Evolutionary conservation across 2,797 vertebrate genomes (phyloP).

Genomic region (Hippocampus kuda): DNA sequence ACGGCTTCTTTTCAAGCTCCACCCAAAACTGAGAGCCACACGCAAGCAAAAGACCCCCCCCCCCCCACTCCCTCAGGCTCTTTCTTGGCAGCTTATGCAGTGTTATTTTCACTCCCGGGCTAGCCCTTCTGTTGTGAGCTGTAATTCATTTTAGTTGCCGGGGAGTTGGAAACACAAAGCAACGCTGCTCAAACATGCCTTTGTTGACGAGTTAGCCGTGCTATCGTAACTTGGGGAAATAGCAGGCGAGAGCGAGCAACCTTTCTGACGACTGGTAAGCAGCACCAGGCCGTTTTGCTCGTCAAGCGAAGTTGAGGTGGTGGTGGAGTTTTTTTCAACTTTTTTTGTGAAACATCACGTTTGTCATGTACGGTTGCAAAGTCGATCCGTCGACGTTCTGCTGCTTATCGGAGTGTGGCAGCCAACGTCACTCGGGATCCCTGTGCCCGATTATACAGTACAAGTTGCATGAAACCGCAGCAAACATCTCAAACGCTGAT

Average conservation of each 20-base stretch:
- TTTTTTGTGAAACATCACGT: neutral
- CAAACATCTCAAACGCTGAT: no score
- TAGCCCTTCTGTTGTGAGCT: neutral
- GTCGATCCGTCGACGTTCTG: neutral
- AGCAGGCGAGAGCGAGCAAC: neutral
- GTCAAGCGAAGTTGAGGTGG: neutral
- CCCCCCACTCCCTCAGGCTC: neutral
- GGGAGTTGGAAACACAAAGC: no score
- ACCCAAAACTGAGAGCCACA: constrained; percentile 36
- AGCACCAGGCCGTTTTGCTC: neutral
- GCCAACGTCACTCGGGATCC: neutral
- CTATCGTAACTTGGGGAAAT: no score
- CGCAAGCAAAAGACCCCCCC: neutral
- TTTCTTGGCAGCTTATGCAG: neutral
- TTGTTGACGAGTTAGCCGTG: no score
- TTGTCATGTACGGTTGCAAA: neutral
- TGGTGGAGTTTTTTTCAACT: neutral
- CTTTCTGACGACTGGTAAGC: neutral
- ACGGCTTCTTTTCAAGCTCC: constrained; percentile 11
- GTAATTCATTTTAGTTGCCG: no score
- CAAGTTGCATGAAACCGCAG: neutral
- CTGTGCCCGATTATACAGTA: neutral
- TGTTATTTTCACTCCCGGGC: neutral
- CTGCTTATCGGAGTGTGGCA: neutral
- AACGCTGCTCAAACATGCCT: no score